A percentile compares a stretch with the other conserved stretches of the same genome.
These are phyloP conservation scores for Vespertilio murinus DNA, from an alignment of 2,797 vertebrate species.

Conservation along the genomic window DNA sequence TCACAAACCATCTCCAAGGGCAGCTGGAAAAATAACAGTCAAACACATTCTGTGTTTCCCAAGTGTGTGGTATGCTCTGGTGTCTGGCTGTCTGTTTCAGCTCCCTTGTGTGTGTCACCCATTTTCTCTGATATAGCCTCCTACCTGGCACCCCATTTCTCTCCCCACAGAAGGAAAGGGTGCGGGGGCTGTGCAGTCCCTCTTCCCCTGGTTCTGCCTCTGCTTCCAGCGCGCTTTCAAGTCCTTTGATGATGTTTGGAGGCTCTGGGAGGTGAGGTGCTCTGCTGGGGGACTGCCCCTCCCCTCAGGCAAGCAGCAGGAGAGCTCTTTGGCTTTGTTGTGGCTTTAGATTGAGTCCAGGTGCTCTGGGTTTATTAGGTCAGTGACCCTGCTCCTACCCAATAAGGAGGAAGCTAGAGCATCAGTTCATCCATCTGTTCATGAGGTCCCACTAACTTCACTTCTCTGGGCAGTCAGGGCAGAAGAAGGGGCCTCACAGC, in stretches of 20 bases:
- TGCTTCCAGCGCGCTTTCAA: slow-evolving; percentile 77
- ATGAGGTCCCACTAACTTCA: not conserved
- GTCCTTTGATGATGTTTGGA: slow-evolving; percentile 71
- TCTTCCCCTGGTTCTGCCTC: slow-evolving; percentile 79
- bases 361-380: not conserved
- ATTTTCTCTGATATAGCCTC: not conserved
- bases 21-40: not conserved
- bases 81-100: not conserved
- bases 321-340: not conserved
- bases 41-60: not conserved
- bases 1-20: not conserved
- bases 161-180: slow-evolving; percentile 69
- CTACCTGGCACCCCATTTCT: not conserved
- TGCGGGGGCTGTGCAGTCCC: not conserved
- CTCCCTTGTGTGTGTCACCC: not conserved
- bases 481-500: no score
- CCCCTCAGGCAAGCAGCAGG: rapidly evolving
- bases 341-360: not conserved
- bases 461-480: not conserved
- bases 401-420: not conserved
- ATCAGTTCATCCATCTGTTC: not conserved
- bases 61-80: rapidly evolving
- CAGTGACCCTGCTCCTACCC: not conserved
- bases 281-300: not conserved
- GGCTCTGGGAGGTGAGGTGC: slow-evolving; percentile 71